Evolutionary conservation across 37 sponge, comb jelly and placozoan species (phyloP), one percentile per base, ranked within the genome.

Genomic region (Amphimedon queenslandica): DNA sequence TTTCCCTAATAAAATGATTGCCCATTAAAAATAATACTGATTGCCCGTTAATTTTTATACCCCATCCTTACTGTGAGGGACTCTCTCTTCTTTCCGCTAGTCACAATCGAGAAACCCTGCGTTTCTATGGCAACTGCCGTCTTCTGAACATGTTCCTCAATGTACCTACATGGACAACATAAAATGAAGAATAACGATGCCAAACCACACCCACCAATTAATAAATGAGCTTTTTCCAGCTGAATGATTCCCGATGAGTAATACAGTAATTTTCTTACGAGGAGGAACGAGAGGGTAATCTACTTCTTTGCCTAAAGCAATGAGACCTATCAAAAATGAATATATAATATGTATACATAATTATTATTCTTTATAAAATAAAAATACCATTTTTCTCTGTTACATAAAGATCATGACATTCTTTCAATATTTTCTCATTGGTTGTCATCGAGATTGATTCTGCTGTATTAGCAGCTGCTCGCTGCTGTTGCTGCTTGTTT

Each of bases 41-140:
- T 13, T 20, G 2, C 3, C 70, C 37, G 5, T 32, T 30, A 18
- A 25, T 72, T 10, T 60, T 66, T 4, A 27, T 20, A 77, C 18
- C 37, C 25, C n/a, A n/a, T n/a, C 8, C 75, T 80, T 63, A 85
- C 91, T 27, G 86, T 90, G 33, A 90, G 71, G 18, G 91, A 83
- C 32, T 90, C 91, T 47, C 91, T 71, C 55, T 76, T 80, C 65
- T 85, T 90, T 1, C 91, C 91, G 38, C 86, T 90, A 3, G 91
- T 90, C 1, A 90, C 70, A 4, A 85, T 53, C 2, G 91, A 70
- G 40, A 90, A 86, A 11, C 91, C 91, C 58, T 90, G 91, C 2
- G 91, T 90, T 57, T 90, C 91, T 55, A 90, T 86, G 47, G 91
- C 91, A 76, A 90, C 91, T n/a, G 85, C 86, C 36, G 91, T 90